Evolutionary conservation across 2,888 invertebrate genomes (phyloP).

Genomic region (Hylaea fasciaria): DNA sequence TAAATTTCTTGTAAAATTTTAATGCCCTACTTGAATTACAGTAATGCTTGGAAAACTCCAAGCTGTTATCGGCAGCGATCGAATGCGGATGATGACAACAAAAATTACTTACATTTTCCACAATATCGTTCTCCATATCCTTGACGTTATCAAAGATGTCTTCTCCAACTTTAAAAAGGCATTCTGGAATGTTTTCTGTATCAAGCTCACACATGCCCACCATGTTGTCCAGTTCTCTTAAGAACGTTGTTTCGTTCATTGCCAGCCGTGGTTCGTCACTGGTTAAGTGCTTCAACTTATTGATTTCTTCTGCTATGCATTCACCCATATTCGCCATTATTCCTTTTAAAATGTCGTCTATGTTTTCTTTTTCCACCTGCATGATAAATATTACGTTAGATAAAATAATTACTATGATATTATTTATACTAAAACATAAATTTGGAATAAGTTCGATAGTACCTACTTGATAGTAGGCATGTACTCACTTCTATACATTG

Average conservation of each 20-base stretch:
- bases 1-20: too few species aligned
- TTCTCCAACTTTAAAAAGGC: slow-evolving; percentile 48
- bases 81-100: too few species aligned
- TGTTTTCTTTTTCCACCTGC: slow-evolving; percentile 51
- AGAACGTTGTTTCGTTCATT: slow-evolving; percentile 49
- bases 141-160: slow-evolving; percentile 51
- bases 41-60: too few species aligned
- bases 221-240: slow-evolving; percentile 49
- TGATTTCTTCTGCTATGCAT: slow-evolving; percentile 52
- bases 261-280: slow-evolving; percentile 25
- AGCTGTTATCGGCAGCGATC: too few species aligned
- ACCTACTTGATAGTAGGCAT: too few species aligned
- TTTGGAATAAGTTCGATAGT: too few species aligned
- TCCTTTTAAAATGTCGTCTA: slow-evolving; percentile 48
- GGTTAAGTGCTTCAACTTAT: slow-evolving; percentile 39
- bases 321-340: slow-evolving; percentile 46
- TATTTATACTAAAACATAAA: not conserved
- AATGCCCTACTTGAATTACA: too few species aligned
- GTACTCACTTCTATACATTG: slow-evolving; percentile 58
- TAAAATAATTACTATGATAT: not conserved
- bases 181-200: slow-evolving; percentile 48
- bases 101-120: slow-evolving; percentile 53
- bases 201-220: slow-evolving; percentile 47
- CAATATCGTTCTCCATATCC: slow-evolving; percentile 45
- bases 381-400: slow-evolving; percentile 29